Conservation (phyloP, 2,113 vertebrate genomes). For the Siphamia tubifer region DNA sequence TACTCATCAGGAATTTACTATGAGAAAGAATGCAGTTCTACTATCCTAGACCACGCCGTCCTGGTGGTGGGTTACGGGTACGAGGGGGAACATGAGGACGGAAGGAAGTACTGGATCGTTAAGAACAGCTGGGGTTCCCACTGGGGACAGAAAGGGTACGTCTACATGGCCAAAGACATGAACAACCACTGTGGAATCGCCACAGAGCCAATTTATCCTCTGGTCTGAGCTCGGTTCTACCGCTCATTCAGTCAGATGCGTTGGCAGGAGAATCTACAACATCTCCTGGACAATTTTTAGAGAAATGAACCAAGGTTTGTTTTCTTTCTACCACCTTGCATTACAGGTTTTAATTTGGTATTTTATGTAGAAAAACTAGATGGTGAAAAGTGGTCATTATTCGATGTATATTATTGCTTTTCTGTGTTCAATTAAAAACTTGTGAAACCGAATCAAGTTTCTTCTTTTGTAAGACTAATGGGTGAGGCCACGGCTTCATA, state of each 20-base stretch:
- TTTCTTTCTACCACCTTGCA: conserved; percentile 46
- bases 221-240: conserved; percentile 77
- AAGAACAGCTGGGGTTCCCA: conserved; percentile 94
- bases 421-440: conserved; percentile 70
- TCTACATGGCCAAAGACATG: conserved; percentile 88
- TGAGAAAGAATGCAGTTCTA: conserved; percentile 87
- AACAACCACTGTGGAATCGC: conserved; percentile 92
- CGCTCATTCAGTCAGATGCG: neutral
- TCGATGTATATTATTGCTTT: conserved; percentile 32
- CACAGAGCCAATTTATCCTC: conserved; percentile 89
- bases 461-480: no score
- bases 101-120: conserved; percentile 92
- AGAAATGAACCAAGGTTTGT: conserved; percentile 41
- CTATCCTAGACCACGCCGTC: conserved; percentile 87
- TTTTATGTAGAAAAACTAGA: conserved; percentile 74
- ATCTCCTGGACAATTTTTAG: conserved; percentile 50
- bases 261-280: conserved; percentile 9
- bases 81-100: conserved; percentile 78
- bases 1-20: conserved; percentile 94
- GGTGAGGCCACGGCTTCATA: no score
- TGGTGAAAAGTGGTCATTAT: conserved; percentile 38
- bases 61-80: conserved; percentile 91
- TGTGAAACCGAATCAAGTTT: no score
- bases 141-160: conserved; percentile 88
- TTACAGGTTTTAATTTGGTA: conserved; percentile 44